A percentile compares a stretch with the other conserved stretches of the same genome.
These are phyloP conservation scores for Siphamia tubifer DNA, from an alignment of 2,113 vertebrate species.

Conservation along the genomic window DNA sequence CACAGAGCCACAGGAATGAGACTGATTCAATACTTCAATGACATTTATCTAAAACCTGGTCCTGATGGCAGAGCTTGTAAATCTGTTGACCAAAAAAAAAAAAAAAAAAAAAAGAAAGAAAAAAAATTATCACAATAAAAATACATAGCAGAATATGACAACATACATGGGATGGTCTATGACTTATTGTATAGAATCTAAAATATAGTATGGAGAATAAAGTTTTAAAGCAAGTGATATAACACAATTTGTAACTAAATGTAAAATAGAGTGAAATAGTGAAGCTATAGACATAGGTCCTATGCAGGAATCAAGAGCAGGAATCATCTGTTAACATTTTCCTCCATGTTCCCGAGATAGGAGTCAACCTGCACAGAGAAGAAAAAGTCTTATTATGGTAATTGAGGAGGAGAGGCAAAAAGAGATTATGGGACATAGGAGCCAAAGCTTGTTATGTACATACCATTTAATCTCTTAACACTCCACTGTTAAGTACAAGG, in stretches of 20 bases:
- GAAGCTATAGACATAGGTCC: slow-evolving; percentile 86
- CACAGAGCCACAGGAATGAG: slow-evolving; percentile 60
- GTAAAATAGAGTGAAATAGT: slow-evolving; percentile 82
- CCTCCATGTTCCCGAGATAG: slow-evolving; percentile 82
- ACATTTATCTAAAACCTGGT: slow-evolving; percentile 42
- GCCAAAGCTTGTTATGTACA: slow-evolving; percentile 18
- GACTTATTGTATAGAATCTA: slow-evolving; percentile 61
- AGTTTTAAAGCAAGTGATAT: slow-evolving; percentile 80
- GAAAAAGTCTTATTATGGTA: not conserved
- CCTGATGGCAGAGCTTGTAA: slow-evolving; percentile 43
- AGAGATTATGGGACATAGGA: slow-evolving; percentile 15
- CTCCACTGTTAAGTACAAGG: not conserved
- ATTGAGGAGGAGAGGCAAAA: not conserved
- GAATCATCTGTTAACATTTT: slow-evolving; percentile 58
- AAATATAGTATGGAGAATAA: slow-evolving; percentile 61
- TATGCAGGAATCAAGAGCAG: slow-evolving; percentile 81
- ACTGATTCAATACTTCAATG: slow-evolving; percentile 42
- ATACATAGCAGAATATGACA: slow-evolving; percentile 61
- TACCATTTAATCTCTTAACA: slow-evolving; percentile 1
- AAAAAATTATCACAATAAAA: slow-evolving; percentile 57
- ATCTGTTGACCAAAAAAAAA: slow-evolving; percentile 67
- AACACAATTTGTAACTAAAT: slow-evolving; percentile 79
- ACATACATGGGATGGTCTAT: slow-evolving; percentile 75
- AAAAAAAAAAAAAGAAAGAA: slow-evolving; percentile 50
- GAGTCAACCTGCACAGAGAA: slow-evolving; percentile 77